Evolutionary conservation across 2,797 vertebrate species (phyloP).

Genomic region (Varecia variegata): DNA sequence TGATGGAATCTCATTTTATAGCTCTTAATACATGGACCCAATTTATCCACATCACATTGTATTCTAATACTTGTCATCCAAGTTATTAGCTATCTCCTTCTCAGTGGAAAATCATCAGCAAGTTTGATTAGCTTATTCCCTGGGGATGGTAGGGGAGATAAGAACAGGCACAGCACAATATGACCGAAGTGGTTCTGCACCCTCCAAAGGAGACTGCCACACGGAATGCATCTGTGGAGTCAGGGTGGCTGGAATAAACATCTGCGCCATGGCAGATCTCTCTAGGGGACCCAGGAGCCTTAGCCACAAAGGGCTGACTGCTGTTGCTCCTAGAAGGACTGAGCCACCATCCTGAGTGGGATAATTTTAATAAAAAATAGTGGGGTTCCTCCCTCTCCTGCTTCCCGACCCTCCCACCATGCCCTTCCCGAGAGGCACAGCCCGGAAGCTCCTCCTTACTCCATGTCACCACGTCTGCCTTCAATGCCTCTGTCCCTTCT

Average conservation of each 20-base stretch:
- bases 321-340: not conserved
- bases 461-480: not conserved
- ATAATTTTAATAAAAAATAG: not conserved
- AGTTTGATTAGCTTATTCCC: slow-evolving; percentile 72
- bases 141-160: slow-evolving; percentile 19
- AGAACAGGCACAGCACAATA: slow-evolving; percentile 45
- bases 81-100: slow-evolving; percentile 76
- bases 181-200: not conserved
- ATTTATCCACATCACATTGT: slow-evolving; percentile 76
- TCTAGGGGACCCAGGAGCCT: not conserved
- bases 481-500: not conserved
- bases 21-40: slow-evolving; percentile 67
- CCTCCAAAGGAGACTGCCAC: not conserved
- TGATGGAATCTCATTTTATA: slow-evolving; percentile 78
- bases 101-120: slow-evolving; percentile 72
- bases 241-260: not conserved
- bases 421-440: not conserved
- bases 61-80: slow-evolving; percentile 77
- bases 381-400: not conserved
- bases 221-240: not conserved
- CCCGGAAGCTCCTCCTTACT: not conserved
- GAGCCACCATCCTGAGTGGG: not conserved
- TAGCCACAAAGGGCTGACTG: not conserved
- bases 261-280: not conserved
- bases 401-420: not conserved